Percentiles rank a stretch among this genome's conserved stretches.
These are phyloP conservation scores for Rallus limicola DNA, from an alignment of 2,113 vertebrate species.

Conservation along the genomic window DNA sequence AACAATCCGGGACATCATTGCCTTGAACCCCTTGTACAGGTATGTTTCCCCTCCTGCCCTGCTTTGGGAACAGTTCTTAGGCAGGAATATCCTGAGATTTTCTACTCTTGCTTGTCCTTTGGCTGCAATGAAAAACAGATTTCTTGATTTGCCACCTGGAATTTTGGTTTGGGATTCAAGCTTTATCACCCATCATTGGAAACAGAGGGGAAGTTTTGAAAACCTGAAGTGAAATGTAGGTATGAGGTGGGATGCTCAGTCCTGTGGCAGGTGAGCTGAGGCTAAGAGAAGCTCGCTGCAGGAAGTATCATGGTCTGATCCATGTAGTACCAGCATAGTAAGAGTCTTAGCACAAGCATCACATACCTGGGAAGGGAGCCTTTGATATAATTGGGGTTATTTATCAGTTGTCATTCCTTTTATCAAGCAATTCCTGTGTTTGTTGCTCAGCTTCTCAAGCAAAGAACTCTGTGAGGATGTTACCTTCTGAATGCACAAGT, in stretches of 20 bases:
- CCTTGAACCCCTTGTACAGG: constrained; percentile 96
- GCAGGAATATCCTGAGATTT: background rate
- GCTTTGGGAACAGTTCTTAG: background rate
- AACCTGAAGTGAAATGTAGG: background rate
- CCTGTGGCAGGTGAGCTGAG: background rate
- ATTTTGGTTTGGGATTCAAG: background rate
- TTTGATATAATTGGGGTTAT: background rate
- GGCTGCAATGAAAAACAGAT: background rate
- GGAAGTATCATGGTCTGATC: background rate
- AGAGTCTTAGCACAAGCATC: background rate
- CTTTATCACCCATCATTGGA: background rate
- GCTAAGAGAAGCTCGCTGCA: background rate
- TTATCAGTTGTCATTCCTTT: background rate
- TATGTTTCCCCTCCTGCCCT: background rate
- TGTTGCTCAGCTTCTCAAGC: background rate
- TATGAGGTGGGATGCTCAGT: accelerated
- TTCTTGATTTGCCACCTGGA: background rate
- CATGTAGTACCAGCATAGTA: background rate
- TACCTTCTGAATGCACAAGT: background rate
- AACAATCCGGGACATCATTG: constrained; percentile 98
- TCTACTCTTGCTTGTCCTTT: background rate
- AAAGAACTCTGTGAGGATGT: background rate
- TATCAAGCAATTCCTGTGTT: background rate
- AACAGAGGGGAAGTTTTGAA: background rate
- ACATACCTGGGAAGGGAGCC: background rate